A percentile compares a stretch with the other conserved stretches of the same genome.
Conservation (phyloP, 2,888 invertebrate species). For the Napeogenes inachia region DNA sequence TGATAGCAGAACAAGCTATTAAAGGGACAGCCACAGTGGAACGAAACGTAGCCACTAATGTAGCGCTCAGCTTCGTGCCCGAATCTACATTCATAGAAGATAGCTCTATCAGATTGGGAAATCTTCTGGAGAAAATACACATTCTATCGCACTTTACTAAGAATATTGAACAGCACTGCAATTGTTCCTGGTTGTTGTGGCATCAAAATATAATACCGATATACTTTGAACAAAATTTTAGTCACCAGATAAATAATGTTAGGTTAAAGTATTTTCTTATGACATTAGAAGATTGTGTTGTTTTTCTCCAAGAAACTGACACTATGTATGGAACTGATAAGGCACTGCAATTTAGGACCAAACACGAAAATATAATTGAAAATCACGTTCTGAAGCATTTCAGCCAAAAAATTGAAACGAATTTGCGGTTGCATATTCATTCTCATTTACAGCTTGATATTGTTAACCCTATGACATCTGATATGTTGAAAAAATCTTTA, state of each 20-base stretch:
- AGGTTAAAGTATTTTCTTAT: slow-evolving; percentile 74
- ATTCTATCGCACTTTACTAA: slow-evolving; percentile 78
- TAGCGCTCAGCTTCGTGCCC: slow-evolving; percentile 83
- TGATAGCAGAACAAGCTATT: slow-evolving; percentile 82
- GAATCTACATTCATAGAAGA: slow-evolving; percentile 79
- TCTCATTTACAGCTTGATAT: slow-evolving; percentile 89
- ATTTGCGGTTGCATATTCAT: slow-evolving; percentile 94
- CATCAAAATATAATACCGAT: slow-evolving; percentile 86
- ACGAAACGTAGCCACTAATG: slow-evolving; percentile 80
- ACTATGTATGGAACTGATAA: slow-evolving; percentile 45
- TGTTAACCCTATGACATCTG: slow-evolving; percentile 83
- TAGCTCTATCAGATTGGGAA: slow-evolving; percentile 78
- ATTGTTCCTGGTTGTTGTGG: slow-evolving; percentile 89
- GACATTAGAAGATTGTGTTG: slow-evolving; percentile 65
- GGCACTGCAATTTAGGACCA: slow-evolving; percentile 54
- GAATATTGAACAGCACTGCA: slow-evolving; percentile 79
- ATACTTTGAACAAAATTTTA: slow-evolving; percentile 85
- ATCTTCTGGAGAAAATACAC: slow-evolving; percentile 81
- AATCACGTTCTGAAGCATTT: slow-evolving; percentile 82
- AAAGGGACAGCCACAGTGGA: slow-evolving; percentile 81
- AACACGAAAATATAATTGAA: slow-evolving; percentile 66
- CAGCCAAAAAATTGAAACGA: slow-evolving; percentile 93
- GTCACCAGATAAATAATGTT: slow-evolving; percentile 80
- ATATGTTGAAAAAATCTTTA: slow-evolving; percentile 81
- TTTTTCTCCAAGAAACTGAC: slow-evolving; percentile 57